Base-by-base conservation (phyloP, 2,888 invertebrate genomes). In the Polietes domitor region DNA sequence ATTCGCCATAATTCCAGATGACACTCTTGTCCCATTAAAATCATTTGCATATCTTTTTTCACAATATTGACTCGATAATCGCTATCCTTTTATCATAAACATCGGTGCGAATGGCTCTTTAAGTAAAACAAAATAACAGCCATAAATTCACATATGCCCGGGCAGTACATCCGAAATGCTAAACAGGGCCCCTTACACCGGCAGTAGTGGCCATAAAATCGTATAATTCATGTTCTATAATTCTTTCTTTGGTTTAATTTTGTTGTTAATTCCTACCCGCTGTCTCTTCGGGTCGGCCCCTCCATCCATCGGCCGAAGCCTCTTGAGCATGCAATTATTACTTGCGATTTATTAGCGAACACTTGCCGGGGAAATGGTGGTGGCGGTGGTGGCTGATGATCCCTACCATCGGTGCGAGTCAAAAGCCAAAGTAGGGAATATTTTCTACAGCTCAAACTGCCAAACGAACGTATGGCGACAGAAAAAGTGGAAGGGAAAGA, bases 141-240 rank as follows among this genome's bases (percentile, higher is more conserved):
- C 21, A 68, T 68, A 68, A 68, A 68, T 68, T 41, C 24, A n/a
- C 19, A 12, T 47, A 32, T 32, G 32, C 12, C 47, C n/a, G 47
- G 15, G 41, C 12, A 24, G 41, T n/a, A n/a, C n/a, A n/a, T n/a
- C n/a, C n/a, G 15, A 43, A 21, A 37, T 41, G 37, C 37, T 15
- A 12, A 24, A 68, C 68, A 43, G 19, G 5, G 32, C 9, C 21
- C 68, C n/a, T 15, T 2, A 7, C 19, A 65, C 65, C 41, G 41
- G 65, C 65, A 37, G 68, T 17, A 21, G 43, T 43, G 78, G 43
- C 70, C 78, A 73, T 84, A 84, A 84, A 84, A 73, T 77, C 53
- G 24, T 84, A 79, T 84, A 84, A 81, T 81, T 84, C 78, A 81
- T 84, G 81, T 79, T 79, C 84, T 79, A 79, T 81, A 84, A 84